These are phyloP conservation scores for Meiosimyza decipiens DNA, from an alignment of 2,888 invertebrate species.

Conservation along the genomic window DNA sequence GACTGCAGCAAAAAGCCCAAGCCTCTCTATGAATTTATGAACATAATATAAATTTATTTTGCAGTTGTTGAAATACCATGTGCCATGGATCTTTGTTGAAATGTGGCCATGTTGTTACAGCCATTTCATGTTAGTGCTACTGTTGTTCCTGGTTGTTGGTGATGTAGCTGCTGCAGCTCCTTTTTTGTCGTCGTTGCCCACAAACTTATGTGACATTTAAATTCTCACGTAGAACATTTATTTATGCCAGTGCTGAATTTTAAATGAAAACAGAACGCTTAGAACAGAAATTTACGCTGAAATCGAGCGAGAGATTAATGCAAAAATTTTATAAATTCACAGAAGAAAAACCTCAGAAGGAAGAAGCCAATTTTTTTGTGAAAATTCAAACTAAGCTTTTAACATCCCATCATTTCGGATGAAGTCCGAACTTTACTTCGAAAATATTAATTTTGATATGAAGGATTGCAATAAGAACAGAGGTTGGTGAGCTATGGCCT, in stretches of 20 bases:
- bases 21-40: constrained; percentile 62
- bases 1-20: neutral
- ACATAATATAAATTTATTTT: constrained; percentile 65
- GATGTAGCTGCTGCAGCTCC: constrained; percentile 6
- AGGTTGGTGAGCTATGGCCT: too few species aligned
- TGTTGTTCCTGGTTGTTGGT: neutral
- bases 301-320: constrained; percentile 27
- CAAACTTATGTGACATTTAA: constrained; percentile 18
- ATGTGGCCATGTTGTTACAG: constrained; percentile 30
- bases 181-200: constrained; percentile 1
- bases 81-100: constrained; percentile 22
- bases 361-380: too few species aligned
- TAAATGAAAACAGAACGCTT: constrained; percentile 56
- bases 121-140: constrained; percentile 5
- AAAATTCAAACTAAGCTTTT: too few species aligned
- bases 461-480: too few species aligned
- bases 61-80: constrained; percentile 19
- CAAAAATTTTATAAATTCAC: neutral
- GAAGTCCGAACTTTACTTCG: too few species aligned
- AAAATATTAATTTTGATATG: too few species aligned
- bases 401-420: too few species aligned
- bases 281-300: constrained; percentile 42
- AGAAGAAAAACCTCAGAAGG: too few species aligned
- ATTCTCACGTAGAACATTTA: constrained; percentile 46
- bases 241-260: constrained; percentile 62